A percentile compares a stretch with the other conserved stretches of the same genome.
These are phyloP conservation scores for Papilio polyxenes DNA, from an alignment of 1,140 invertebrate genomes.

Conservation along the genomic window DNA sequence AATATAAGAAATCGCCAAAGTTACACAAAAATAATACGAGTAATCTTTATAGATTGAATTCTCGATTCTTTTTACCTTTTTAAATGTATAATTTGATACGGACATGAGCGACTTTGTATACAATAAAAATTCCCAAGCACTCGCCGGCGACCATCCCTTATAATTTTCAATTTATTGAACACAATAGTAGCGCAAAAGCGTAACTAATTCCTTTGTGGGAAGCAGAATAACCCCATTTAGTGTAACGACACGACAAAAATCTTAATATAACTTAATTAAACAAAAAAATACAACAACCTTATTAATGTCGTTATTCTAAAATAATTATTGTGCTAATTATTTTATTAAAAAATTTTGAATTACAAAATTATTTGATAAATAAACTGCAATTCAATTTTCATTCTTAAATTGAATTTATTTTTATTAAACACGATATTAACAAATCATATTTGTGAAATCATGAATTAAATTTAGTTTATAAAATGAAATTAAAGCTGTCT, in stretches of 20 bases:
- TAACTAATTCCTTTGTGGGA: conserved; percentile 61
- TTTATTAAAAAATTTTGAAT: no score
- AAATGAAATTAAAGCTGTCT: no score
- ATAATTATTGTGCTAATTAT: not conserved
- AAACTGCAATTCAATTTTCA: no score
- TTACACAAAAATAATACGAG: not conserved
- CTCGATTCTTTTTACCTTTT: not conserved
- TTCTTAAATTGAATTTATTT: no score
- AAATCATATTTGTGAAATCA: no score
- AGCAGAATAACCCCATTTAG: conserved; percentile 45
- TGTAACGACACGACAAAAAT: conserved; percentile 46
- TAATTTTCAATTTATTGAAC: conserved; percentile 57
- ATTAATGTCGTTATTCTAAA: not conserved
- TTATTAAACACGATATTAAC: no score
- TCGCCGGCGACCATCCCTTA: conserved; percentile 50
- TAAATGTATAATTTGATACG: conserved; percentile 25
- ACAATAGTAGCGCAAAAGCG: conserved; percentile 57
- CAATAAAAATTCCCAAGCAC: conserved; percentile 37
- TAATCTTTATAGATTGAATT: not conserved
- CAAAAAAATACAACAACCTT: no score
- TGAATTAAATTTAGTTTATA: no score
- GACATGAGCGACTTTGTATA: conserved; percentile 15
- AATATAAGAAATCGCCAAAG: not conserved
- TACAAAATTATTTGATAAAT: no score
- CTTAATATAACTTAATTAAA: no score